phyloP scores from a whole-genome alignment of 2,888 invertebrate species.

The Tetragonisca angustula region DNA sequence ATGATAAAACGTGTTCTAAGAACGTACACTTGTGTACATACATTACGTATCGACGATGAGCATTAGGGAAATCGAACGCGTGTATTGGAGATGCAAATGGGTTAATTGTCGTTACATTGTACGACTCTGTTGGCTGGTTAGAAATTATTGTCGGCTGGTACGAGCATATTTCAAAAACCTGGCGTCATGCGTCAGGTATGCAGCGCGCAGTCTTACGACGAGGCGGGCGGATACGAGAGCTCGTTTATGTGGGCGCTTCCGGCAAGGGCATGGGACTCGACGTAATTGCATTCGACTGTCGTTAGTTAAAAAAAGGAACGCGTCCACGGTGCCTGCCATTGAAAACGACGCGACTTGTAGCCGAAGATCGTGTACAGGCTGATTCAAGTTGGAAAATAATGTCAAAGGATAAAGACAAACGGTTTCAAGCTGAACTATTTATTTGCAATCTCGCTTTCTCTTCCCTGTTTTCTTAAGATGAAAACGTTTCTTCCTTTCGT shows the following conservation, averaged over 20 bases:
- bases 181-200: slow-evolving; percentile 61
- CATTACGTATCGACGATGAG: no score
- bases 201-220: slow-evolving; percentile 36
- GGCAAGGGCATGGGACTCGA: slow-evolving; percentile 57
- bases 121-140: slow-evolving; percentile 11
- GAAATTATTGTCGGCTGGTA: slow-evolving; percentile 19
- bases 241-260: slow-evolving; percentile 65
- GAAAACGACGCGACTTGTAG: not conserved
- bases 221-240: slow-evolving; percentile 53
- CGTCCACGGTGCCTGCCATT: not conserved
- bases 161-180: slow-evolving; percentile 30
- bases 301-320: slow-evolving; percentile 51
- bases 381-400: no score
- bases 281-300: slow-evolving; percentile 65
- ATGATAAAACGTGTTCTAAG: not conserved
- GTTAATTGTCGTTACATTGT: slow-evolving; percentile 58
- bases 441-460: no score
- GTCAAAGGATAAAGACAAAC: no score
- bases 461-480: no score
- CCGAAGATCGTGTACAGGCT: not conserved
- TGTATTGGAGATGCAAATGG: not conserved
- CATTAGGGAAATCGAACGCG: not conserved
- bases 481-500: no score
- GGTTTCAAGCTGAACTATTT: no score
- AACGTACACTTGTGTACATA: no score